A percentile compares a stretch with the other conserved stretches of the same genome.
Conservation (phyloP, 1,140 invertebrate genomes). For the Nylanderia fulva region DNA sequence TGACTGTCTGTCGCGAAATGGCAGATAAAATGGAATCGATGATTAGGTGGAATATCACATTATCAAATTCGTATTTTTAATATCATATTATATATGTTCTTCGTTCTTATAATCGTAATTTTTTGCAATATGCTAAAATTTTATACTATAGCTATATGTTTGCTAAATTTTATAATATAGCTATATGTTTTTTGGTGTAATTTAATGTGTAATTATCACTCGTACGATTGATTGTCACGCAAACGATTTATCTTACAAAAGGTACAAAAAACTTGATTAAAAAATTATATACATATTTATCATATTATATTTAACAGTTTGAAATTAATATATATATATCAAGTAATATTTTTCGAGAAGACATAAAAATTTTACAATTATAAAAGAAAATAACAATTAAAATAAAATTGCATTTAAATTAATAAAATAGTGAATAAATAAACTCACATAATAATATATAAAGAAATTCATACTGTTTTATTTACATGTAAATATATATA, state of each 20-base stretch:
- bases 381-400: background rate
- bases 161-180: too few species aligned
- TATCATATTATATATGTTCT: too few species aligned
- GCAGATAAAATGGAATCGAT: background rate
- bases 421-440: background rate
- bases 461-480: too few species aligned
- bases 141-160: too few species aligned
- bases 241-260: conserved; percentile 1
- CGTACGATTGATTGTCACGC: background rate
- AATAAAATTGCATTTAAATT: background rate
- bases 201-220: too few species aligned
- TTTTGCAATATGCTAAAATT: background rate
- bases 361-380: background rate
- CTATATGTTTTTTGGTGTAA: too few species aligned
- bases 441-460: too few species aligned
- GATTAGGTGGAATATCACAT: background rate
- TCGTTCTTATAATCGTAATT: background rate
- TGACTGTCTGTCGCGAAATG: background rate
- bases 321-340: background rate
- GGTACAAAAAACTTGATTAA: background rate
- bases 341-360: background rate
- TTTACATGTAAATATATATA: too few species aligned
- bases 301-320: background rate
- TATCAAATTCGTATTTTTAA: background rate
- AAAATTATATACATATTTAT: background rate